phyloP scores from a whole-genome alignment of 2,797 vertebrate species.

The Lithobates sylvaticus region DNA sequence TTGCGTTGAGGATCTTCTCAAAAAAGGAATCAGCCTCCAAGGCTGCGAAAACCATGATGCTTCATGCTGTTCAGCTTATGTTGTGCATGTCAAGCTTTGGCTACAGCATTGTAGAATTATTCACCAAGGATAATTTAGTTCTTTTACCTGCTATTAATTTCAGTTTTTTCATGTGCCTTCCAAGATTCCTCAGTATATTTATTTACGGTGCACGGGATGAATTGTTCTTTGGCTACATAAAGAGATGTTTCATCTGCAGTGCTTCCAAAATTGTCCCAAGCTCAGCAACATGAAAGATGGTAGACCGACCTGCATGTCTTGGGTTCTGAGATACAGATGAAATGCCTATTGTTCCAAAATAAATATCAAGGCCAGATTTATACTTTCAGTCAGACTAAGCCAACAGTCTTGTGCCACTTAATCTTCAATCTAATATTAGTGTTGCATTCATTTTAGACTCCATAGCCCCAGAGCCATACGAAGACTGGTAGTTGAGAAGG shows the following conservation, averaged over 20 bases:
- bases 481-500: no score
- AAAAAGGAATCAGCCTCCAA: conserved; percentile 72
- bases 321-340: no score
- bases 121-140: neutral
- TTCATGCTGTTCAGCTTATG: conserved; percentile 71
- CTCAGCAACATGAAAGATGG: no score
- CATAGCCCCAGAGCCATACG: no score
- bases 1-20: conserved; percentile 74
- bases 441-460: no score
- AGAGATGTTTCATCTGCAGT: neutral
- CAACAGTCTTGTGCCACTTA: no score
- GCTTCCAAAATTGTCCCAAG: neutral
- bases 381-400: no score
- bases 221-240: neutral
- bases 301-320: no score
- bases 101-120: conserved; percentile 70
- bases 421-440: no score
- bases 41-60: conserved; percentile 79
- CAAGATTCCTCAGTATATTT: conserved; percentile 17
- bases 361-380: no score
- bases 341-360: no score
- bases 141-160: neutral
- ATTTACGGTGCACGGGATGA: conserved; percentile 28
- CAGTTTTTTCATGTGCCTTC: conserved; percentile 36
- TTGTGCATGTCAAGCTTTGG: conserved; percentile 70